Percentiles rank a stretch among this genome's conserved stretches.
These are phyloP conservation scores for Cynopterus brachyotis DNA, from an alignment of 2,113 vertebrate genomes.

Conservation along the genomic window DNA sequence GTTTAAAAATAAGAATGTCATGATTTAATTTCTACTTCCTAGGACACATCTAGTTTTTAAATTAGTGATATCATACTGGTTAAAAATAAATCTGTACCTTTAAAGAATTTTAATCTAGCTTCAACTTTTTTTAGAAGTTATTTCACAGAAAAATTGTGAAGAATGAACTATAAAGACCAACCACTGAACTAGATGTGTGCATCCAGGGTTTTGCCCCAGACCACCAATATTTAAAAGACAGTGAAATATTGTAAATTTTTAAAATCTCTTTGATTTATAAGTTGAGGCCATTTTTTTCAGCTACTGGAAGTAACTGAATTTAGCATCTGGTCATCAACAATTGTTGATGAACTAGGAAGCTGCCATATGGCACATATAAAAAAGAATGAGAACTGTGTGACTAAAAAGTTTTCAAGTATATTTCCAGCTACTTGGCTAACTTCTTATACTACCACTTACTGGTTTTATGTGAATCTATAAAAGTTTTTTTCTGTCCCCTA, in stretches of 20 bases:
- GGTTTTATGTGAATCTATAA: background rate
- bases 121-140: background rate
- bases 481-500: background rate
- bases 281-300: background rate
- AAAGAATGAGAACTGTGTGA: background rate
- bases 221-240: background rate
- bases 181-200: background rate
- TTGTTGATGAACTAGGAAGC: background rate
- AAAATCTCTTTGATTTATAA: conserved; percentile 20
- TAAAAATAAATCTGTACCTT: conserved; percentile 23
- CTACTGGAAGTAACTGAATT: background rate
- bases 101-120: background rate
- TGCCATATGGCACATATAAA: background rate
- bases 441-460: background rate
- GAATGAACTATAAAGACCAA: background rate
- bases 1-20: background rate
- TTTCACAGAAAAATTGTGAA: conserved; percentile 11
- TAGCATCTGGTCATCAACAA: conserved; percentile 32
- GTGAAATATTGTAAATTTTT: background rate
- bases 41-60: background rate
- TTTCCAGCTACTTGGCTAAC: background rate
- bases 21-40: conserved; percentile 20
- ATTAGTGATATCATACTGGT: background rate
- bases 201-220: background rate
- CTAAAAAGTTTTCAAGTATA: background rate